These are phyloP conservation scores for Callimorpha dominula DNA, from an alignment of 2,888 invertebrate genomes.

Conservation along the genomic window DNA sequence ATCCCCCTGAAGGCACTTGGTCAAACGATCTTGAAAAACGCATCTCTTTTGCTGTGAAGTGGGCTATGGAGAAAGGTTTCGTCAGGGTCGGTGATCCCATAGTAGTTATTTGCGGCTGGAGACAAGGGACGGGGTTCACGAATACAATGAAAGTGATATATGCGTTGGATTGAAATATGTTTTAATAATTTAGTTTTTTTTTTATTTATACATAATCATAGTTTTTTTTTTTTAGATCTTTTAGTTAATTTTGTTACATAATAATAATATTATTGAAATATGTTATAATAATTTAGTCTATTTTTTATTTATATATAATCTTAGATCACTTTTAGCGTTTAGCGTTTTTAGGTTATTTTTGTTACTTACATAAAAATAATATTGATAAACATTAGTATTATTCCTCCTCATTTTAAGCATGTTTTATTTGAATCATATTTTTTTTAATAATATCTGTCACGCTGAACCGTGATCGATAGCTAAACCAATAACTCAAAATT, in stretches of 20 bases:
- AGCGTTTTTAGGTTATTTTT: background rate
- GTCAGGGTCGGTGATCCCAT: slow-evolving; percentile 90
- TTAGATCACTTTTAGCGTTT: background rate
- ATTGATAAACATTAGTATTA: background rate
- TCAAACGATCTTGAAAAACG: slow-evolving; percentile 87
- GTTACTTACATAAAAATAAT: background rate
- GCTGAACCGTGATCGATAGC: too few species aligned
- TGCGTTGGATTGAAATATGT: slow-evolving; percentile 51
- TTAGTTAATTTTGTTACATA: background rate
- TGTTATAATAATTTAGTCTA: background rate
- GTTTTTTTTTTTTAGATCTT: background rate
- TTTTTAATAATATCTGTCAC: too few species aligned
- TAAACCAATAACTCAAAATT: too few species aligned
- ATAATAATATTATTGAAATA: background rate
- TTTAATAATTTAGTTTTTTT: background rate
- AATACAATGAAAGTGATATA: slow-evolving; percentile 90
- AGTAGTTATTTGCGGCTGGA: slow-evolving; percentile 91
- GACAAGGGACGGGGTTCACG: slow-evolving; percentile 89
- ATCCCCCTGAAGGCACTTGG: slow-evolving; percentile 84
- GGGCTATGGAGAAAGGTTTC: slow-evolving; percentile 88
- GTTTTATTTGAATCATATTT: too few species aligned
- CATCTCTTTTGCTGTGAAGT: slow-evolving; percentile 86
- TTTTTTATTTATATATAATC: background rate
- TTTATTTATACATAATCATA: background rate
- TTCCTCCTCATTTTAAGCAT: too few species aligned